Evolutionary conservation across 2,113 vertebrate genomes (phyloP).

Genomic region (Plestiodon gilberti): DNA sequence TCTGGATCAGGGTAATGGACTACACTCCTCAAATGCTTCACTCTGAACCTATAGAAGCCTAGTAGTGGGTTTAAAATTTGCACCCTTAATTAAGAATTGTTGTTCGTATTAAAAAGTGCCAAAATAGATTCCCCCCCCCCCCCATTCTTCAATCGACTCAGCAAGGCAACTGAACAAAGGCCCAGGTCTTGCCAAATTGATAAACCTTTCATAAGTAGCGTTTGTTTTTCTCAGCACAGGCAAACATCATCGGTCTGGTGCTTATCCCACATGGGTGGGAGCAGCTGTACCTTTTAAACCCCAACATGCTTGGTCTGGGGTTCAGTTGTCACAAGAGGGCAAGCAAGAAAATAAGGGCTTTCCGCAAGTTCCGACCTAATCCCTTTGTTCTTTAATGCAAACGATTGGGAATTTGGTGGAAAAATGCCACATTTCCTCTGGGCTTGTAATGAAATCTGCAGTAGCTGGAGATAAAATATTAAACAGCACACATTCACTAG

Average conservation of each 20-base stretch:
- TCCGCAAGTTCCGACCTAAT: constrained; percentile 33
- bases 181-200: neutral
- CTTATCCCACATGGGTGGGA: neutral
- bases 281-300: constrained; percentile 10
- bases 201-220: neutral
- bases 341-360: constrained; percentile 34
- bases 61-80: neutral
- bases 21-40: neutral
- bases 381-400: constrained; percentile 34
- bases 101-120: neutral
- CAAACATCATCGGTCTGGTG: fast-evolving
- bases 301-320: constrained; percentile 6
- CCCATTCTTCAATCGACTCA: constrained; percentile 36
- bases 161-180: constrained; percentile 32
- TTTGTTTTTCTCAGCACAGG: constrained; percentile 21
- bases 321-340: constrained; percentile 40
- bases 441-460: constrained; percentile 31
- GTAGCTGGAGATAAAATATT: constrained; percentile 68
- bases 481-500: constrained; percentile 51
- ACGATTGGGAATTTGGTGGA: neutral
- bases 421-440: constrained; percentile 33
- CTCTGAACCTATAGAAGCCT: neutral
- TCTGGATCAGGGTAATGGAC: neutral
- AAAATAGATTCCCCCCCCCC: constrained; percentile 36
- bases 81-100: neutral